Percentiles rank a stretch among this genome's conserved stretches.
phyloP scores from a whole-genome alignment of 2,797 vertebrate genomes.

The Platalea minor region DNA sequence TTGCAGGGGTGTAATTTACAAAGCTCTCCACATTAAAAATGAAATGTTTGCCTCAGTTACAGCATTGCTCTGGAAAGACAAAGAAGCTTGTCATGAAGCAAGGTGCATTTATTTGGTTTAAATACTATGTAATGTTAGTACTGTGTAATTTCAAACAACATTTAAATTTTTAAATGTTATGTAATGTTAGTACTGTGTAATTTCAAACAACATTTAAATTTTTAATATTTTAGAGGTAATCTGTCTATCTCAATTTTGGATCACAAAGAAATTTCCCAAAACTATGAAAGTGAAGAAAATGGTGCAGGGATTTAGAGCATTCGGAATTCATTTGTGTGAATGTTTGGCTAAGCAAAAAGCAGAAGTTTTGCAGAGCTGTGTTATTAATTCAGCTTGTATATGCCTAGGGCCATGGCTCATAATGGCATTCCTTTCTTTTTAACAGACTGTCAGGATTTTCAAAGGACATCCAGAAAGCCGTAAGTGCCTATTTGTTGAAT shows the following conservation, averaged over 20 bases:
- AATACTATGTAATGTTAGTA: not conserved
- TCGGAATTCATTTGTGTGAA: conserved; percentile 33
- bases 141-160: not conserved
- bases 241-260: not conserved
- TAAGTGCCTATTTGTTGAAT: conserved; percentile 66
- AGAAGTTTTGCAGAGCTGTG: conserved; percentile 49
- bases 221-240: conserved; percentile 24
- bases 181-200: not conserved
- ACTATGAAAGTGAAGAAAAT: conserved; percentile 4
- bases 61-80: not conserved
- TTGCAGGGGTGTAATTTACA: not conserved
- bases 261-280: conserved; percentile 28
- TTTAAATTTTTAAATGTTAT: not conserved
- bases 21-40: not conserved
- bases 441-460: conserved; percentile 68
- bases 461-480: conserved; percentile 67
- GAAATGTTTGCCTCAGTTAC: not conserved
- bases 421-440: conserved; percentile 69
- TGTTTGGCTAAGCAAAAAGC: conserved; percentile 57
- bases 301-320: conserved; percentile 11
- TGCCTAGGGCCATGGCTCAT: conserved; percentile 67
- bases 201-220: not conserved
- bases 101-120: not conserved
- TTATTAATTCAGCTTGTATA: conserved; percentile 66
- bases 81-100: not conserved